phyloP scores from a whole-genome alignment of 64 coral and sea anemone species.

The Actinia equina region DNA sequence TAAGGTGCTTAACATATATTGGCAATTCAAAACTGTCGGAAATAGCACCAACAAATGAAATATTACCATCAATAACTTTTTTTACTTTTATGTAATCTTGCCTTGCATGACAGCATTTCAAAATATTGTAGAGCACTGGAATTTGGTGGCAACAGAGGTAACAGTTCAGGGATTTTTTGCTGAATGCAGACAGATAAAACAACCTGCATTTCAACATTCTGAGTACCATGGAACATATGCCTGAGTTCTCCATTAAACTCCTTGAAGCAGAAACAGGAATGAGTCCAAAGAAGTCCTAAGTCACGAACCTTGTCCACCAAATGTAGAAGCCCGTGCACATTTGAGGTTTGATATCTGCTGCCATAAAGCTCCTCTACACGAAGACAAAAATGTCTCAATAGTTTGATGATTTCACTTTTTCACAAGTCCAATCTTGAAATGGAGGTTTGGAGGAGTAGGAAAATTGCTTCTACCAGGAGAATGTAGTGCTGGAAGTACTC shows the following conservation, averaged over 20 bases:
- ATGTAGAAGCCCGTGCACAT: conserved; percentile 44
- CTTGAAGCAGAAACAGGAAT: conserved; percentile 46
- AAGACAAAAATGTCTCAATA: conserved; percentile 36
- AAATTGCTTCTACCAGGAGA: conserved; percentile 30
- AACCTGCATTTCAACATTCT: conserved; percentile 44
- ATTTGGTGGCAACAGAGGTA: conserved; percentile 19
- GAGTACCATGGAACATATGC: conserved; percentile 44
- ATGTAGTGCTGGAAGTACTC: conserved; percentile 49
- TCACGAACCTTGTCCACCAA: conserved; percentile 27
- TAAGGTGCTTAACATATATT: too few species aligned
- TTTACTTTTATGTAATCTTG: too few species aligned
- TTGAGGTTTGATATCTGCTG: conserved; percentile 17
- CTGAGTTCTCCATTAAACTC: conserved; percentile 40
- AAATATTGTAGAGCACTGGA: too few species aligned
- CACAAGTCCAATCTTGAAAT: conserved; percentile 14
- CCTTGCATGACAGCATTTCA: too few species aligned
- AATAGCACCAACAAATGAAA: too few species aligned
- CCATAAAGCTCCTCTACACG: conserved; percentile 45
- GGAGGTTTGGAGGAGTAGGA: conserved; percentile 17
- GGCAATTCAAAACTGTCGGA: too few species aligned
- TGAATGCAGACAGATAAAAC: conserved; percentile 43
- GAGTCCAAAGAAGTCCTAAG: conserved; percentile 33
- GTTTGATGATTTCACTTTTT: too few species aligned
- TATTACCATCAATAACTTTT: too few species aligned
- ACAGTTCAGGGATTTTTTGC: conserved; percentile 41